Evolutionary conservation across 2,888 invertebrate species (phyloP).

Genomic region (Diplolepis rosae): DNA sequence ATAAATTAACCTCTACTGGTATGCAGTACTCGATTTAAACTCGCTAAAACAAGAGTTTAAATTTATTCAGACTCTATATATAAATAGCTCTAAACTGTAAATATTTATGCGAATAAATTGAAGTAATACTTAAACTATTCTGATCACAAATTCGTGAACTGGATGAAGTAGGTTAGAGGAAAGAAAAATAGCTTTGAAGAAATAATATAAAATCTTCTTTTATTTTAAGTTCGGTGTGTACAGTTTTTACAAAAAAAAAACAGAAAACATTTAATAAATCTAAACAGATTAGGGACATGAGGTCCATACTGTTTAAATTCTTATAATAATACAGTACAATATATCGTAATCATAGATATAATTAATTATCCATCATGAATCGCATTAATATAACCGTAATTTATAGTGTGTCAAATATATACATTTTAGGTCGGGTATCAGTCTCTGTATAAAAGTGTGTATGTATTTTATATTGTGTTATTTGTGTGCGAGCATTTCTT

Average conservation of each 20-base stretch:
- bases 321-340: slow-evolving; percentile 46
- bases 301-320: slow-evolving; percentile 49
- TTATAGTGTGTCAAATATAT: slow-evolving; percentile 56
- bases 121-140: neutral
- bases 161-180: neutral
- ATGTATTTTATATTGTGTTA: slow-evolving; percentile 10
- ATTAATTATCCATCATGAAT: slow-evolving; percentile 52
- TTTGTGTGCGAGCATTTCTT: slow-evolving; percentile 3
- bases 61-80: too few relatives aligned
- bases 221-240: slow-evolving; percentile 63
- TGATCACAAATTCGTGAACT: neutral
- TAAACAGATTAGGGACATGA: slow-evolving; percentile 44
- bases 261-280: slow-evolving; percentile 63
- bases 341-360: slow-evolving; percentile 51
- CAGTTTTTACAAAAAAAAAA: slow-evolving; percentile 67
- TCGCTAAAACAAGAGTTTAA: too few relatives aligned
- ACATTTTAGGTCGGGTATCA: slow-evolving; percentile 67
- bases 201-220: slow-evolving; percentile 68
- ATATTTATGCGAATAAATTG: neutral
- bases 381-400: slow-evolving; percentile 53
- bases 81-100: neutral
- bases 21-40: neutral
- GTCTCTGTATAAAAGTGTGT: slow-evolving; percentile 64
- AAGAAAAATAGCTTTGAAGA: neutral
- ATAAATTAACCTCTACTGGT: neutral